phyloP scores from a whole-genome alignment of 2,113 vertebrate species.

The Malurus cyaneus region DNA sequence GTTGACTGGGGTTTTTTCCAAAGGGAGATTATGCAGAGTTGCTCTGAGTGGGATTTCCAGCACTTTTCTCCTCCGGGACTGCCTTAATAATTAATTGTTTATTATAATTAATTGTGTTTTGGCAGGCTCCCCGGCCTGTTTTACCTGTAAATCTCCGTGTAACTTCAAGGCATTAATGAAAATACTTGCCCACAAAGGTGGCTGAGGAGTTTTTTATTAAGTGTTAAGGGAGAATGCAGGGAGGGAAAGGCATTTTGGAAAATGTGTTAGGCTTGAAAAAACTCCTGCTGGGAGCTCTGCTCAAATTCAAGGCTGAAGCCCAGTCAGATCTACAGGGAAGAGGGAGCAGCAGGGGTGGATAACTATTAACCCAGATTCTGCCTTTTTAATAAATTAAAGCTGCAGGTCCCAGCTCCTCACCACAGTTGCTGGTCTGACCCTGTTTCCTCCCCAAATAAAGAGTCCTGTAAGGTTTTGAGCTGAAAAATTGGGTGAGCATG shows the following conservation, averaged over 20 bases:
- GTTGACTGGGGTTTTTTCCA: background rate
- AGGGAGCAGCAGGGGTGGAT: background rate
- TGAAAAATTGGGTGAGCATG: rapidly evolving
- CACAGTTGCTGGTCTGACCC: background rate
- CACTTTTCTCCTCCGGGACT: background rate
- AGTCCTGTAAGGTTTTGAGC: background rate
- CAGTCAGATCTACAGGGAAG: background rate
- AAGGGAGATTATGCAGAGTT: background rate
- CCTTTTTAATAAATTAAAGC: background rate
- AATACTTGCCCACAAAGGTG: background rate
- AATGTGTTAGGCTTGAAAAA: background rate
- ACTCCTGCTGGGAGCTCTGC: background rate
- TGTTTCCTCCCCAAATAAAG: background rate
- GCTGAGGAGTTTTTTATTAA: background rate
- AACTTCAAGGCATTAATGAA: background rate
- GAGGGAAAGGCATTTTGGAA: background rate
- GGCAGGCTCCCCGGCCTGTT: background rate
- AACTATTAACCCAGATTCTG: background rate
- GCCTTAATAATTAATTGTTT: background rate
- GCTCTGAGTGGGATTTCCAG: background rate
- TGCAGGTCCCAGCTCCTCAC: background rate
- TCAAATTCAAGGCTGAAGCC: background rate
- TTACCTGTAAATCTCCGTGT: background rate
- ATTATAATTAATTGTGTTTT: background rate
- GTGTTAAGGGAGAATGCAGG: background rate